Base-by-base conservation (phyloP, 2,797 vertebrate species). In the Anomalospiza imberbis region DNA sequence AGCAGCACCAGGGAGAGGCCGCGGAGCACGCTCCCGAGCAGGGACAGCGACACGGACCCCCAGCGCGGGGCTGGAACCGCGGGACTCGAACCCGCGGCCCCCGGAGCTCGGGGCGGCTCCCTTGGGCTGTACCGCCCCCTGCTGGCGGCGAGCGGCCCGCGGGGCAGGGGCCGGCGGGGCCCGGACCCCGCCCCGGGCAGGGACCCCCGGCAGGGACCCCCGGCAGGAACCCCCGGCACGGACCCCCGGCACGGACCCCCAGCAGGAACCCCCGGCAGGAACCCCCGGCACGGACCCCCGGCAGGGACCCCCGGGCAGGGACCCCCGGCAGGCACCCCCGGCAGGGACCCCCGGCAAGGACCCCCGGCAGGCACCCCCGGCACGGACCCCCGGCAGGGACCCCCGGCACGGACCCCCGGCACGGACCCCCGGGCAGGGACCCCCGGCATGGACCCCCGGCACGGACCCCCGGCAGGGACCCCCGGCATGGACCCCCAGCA, bases 11-110 rank as follows among this genome's bases (percentile, higher is more conserved):
- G 25, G 60, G 6, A 36, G 25, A 26, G 11, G 8, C 5, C 13
- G 12, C 34, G 14, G 50, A 12, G 34, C 9, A 1, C 26, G 1
- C 10, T 1, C 17, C 3, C 16, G 17, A 8, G 4, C 28, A 0
- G 25, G 20, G 20, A 22, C 5, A 17, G 3, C 0, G 11, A 1
- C 51, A 3, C 17, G 11, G 10, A 2, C 21, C 0, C 32, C 34
- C 34, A 34, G 34, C 1, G n/a, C 6, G n/a, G 7, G 55, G 38
- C 38, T 38, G 38, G 10, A 12, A 36, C 8, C 14, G 8, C 38
- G 45, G 87, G 80, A 17, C 51, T 91, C 76, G 89, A 91, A 86
- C 83, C 51, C 2, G 22, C 8, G 22, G 7, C 0, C 3, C 1
- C 3, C 2, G 28, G 13, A 15, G 32, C 18, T 14, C 10, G 0